Percentiles rank a stretch among this genome's conserved stretches.
These are phyloP conservation scores for Temnothorax unifasciatus DNA, from an alignment of 2,888 invertebrate genomes.

Conservation along the genomic window DNA sequence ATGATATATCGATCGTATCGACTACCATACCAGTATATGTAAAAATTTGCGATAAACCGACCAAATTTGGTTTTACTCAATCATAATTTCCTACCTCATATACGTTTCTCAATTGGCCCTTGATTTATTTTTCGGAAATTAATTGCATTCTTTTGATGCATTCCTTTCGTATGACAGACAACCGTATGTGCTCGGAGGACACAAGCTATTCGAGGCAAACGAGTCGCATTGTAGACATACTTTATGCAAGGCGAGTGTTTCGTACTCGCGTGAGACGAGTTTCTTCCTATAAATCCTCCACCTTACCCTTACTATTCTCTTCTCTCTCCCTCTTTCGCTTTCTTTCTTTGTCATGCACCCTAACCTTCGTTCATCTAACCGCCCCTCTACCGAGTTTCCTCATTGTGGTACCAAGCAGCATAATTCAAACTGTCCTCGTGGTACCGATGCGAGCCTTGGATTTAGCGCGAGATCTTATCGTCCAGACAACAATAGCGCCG, in stretches of 20 bases:
- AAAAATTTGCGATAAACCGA: neutral
- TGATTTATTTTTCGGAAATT: neutral
- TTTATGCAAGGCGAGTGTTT: constrained; percentile 60
- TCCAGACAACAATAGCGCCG: constrained; percentile 80
- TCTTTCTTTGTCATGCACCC: constrained; percentile 60
- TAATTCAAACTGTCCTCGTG: constrained; percentile 82
- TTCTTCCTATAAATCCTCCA: constrained; percentile 78
- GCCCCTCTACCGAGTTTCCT: constrained; percentile 63
- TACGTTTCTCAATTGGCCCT: neutral
- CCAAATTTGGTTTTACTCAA: neutral
- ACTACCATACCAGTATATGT: neutral
- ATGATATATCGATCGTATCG: neutral
- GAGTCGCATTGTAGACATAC: constrained; percentile 71
- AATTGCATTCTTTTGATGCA: neutral
- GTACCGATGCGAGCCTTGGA: constrained; percentile 76
- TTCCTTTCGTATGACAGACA: neutral
- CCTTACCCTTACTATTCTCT: constrained; percentile 42
- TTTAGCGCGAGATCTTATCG: constrained; percentile 82
- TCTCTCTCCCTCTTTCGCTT: constrained; percentile 36
- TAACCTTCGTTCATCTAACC: constrained; percentile 58
- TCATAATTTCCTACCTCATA: neutral
- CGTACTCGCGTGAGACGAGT: constrained; percentile 78
- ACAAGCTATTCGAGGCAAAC: constrained; percentile 53
- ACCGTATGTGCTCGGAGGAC: constrained; percentile 35
- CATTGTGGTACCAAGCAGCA: constrained; percentile 77